Evolutionary conservation across 2,888 invertebrate genomes (phyloP), one percentile per base, ranked within the genome.

Genomic region (Caenorhabditis doughertyi): DNA sequence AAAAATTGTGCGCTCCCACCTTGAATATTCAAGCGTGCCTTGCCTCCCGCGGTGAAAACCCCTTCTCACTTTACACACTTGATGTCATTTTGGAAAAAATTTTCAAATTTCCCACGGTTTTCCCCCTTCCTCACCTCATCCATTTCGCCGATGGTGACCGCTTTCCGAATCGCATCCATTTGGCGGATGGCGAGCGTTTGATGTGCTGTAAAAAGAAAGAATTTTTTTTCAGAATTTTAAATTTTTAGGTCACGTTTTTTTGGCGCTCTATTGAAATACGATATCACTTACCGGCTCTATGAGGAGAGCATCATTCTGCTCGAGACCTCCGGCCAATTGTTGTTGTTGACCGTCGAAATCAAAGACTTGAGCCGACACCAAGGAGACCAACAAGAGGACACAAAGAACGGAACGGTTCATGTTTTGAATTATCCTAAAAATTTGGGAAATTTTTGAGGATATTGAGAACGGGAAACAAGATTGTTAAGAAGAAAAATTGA

Each of bases 121-220:
- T 35, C 35, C n/a, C 7, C 53, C 35, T 23, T 5, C 16, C 80
- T 74, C 47, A 87, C 87, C 87, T 86, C 89, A 90, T 89, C 90
- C 90, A 90, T 60, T 90, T 90, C 18, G 89, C 89, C 29, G 83
- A 85, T n/a, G 90, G 89, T n/a, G 89, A 88, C 47, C 90, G 76
- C 79, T 90, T 90, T 32, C 90, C 90, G 74, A 90, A 90, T 58
- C 90, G 81, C 90, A 90, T 90, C 90, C 90, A 90, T 71, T 90
- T 90, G 32, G 89, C 88, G 32, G 83, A 86, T 49, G 89, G 89
- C 21, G 89, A 87, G 39, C 90, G 84, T 76, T 87, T 89, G 68
- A 79, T 79, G 23, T 79, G 39, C 79, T 79, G 62, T 25, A 79
- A 79, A 3, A 23, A 49, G 39, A 25, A 35, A 35, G 25, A 60